Percentiles rank a stretch among this genome's conserved stretches.
Conservation (phyloP, 2,113 vertebrate genomes). For the Clarias magur region DNA sequence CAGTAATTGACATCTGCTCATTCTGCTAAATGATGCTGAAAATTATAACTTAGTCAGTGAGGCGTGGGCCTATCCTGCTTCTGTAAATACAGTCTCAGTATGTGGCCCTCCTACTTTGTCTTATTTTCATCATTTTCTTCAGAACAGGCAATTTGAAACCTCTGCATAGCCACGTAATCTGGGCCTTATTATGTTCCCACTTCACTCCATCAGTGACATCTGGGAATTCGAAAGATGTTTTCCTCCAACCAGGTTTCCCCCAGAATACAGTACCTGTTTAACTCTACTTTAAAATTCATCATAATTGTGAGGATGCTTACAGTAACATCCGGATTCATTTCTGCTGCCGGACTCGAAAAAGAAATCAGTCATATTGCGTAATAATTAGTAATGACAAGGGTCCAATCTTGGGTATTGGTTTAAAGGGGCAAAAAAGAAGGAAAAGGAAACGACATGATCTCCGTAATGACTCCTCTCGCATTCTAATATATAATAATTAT, state of each 20-base stretch:
- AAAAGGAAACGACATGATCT: neutral
- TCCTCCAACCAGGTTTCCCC: neutral
- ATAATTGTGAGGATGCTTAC: neutral
- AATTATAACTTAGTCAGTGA: slow-evolving; percentile 48
- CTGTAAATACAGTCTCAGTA: slow-evolving; percentile 50
- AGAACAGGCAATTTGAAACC: slow-evolving; percentile 28
- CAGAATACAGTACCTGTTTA: neutral
- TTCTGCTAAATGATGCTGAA: slow-evolving; percentile 47
- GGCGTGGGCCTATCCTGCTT: slow-evolving; percentile 39
- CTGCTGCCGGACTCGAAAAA: neutral
- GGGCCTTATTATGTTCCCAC: slow-evolving; percentile 37
- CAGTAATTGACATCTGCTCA: slow-evolving; percentile 52
- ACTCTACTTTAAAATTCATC: slow-evolving; percentile 11
- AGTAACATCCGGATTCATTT: neutral
- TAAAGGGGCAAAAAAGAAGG: neutral
- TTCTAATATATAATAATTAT: neutral
- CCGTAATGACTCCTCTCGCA: neutral
- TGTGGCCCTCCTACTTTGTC: slow-evolving; percentile 46
- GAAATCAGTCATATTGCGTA: neutral
- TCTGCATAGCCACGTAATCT: slow-evolving; percentile 31
- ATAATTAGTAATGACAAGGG: too few species aligned
- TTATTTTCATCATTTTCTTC: slow-evolving; percentile 46
- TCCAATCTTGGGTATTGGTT: neutral
- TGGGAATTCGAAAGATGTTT: slow-evolving; percentile 33
- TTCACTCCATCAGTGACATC: slow-evolving; percentile 8